A percentile compares a stretch with the other conserved stretches of the same genome.
Evolutionary conservation across 2,888 invertebrate species (phyloP).

Genomic region (Sycophila texana): DNA sequence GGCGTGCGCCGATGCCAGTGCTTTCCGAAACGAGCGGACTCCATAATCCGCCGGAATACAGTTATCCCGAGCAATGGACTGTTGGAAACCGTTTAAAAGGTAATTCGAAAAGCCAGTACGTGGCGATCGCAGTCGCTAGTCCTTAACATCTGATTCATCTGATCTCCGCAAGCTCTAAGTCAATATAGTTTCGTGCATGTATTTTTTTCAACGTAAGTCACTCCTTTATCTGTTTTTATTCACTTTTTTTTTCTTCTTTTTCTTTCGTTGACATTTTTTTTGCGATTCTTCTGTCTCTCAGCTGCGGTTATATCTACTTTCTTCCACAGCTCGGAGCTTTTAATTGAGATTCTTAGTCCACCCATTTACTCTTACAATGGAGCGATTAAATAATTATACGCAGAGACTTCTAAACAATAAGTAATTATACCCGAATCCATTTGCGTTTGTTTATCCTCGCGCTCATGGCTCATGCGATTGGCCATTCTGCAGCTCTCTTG

Average conservation of each 20-base stretch:
- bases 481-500: background rate
- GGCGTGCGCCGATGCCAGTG: background rate
- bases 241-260: slow-evolving; percentile 6
- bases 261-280: background rate
- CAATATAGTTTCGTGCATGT: background rate
- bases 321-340: background rate
- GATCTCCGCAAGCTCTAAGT: slow-evolving; percentile 15
- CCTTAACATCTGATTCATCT: background rate
- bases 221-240: background rate
- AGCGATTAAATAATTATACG: slow-evolving; percentile 24
- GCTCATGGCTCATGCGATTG: background rate
- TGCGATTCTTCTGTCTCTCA: background rate
- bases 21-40: slow-evolving; percentile 26
- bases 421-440: slow-evolving; percentile 35
- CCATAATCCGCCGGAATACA: slow-evolving; percentile 30
- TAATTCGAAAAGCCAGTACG: slow-evolving; percentile 60
- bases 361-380: background rate
- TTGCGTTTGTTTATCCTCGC: slow-evolving; percentile 12
- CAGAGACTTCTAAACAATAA: slow-evolving; percentile 34
- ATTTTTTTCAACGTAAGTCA: background rate
- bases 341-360: slow-evolving; percentile 10
- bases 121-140: background rate
- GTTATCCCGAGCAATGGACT: slow-evolving; percentile 26
- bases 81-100: slow-evolving; percentile 62
- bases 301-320: slow-evolving; percentile 8